phyloP scores from a whole-genome alignment of 2,797 vertebrate genomes.

The Catostomus latipinnis region DNA sequence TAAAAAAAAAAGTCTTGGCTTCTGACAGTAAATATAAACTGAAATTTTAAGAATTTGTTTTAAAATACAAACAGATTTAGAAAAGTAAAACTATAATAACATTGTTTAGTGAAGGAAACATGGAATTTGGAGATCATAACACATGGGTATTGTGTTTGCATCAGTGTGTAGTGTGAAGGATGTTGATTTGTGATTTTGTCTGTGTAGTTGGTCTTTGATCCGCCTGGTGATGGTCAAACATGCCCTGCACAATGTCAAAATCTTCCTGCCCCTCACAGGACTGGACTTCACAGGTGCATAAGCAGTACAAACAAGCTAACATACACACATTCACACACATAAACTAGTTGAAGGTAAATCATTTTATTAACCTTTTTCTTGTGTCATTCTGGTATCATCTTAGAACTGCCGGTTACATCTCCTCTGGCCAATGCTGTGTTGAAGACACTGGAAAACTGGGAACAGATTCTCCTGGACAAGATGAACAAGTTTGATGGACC shows the following conservation, averaged over 20 bases:
- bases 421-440: conserved; percentile 90
- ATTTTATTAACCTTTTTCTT: not conserved
- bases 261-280: conserved; percentile 93
- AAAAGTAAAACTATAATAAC: too few relatives aligned
- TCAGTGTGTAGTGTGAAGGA: not conserved
- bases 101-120: not conserved
- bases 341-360: not conserved
- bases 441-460: conserved; percentile 97
- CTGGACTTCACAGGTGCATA: conserved; percentile 88
- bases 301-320: not conserved
- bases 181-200: conserved; percentile 4
- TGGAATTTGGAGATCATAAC: not conserved
- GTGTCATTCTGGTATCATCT: conserved; percentile 11
- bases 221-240: conserved; percentile 94
- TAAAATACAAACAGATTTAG: too few relatives aligned
- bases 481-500: conserved; percentile 96
- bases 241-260: conserved; percentile 91
- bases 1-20: too few relatives aligned
- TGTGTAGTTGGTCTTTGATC: conserved; percentile 90
- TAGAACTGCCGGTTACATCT: conserved; percentile 94
- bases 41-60: not conserved
- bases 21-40: not conserved
- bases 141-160: not conserved
- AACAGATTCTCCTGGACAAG: conserved; percentile 90
- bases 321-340: not conserved